These are phyloP conservation scores for Zosterops borbonicus DNA, from an alignment of 2,113 vertebrate genomes.

Conservation along the genomic window DNA sequence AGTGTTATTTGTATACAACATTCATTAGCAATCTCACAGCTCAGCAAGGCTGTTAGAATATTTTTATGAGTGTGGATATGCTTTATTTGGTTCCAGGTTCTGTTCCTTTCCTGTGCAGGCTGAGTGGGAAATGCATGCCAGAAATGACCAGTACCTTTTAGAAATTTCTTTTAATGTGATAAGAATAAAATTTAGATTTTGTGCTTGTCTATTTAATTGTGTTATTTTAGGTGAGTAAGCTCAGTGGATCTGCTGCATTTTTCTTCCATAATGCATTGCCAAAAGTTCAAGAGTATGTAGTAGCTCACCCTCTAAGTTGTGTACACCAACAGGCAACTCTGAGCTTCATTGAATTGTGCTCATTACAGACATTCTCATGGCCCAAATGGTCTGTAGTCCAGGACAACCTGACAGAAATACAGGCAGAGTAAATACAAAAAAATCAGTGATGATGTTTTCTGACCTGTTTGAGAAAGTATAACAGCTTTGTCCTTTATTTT, in stretches of 20 bases:
- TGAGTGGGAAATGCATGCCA: background rate
- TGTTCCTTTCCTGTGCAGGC: background rate
- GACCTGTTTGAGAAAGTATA: background rate
- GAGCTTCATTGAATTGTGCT: background rate
- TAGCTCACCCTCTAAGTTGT: background rate
- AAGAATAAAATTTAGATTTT: background rate
- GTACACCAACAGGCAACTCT: background rate
- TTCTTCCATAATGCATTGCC: background rate
- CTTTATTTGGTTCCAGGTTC: conserved; percentile 17
- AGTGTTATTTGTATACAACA: background rate
- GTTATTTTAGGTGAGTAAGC: background rate
- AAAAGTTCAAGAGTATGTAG: background rate
- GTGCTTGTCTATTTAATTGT: background rate
- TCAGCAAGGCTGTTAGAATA: background rate
- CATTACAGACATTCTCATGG: background rate
- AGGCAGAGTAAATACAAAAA: background rate
- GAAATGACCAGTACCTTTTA: background rate
- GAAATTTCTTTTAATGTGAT: background rate
- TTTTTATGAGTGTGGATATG: background rate
- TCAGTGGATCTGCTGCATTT: background rate
- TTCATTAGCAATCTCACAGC: background rate
- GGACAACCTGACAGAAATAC: background rate
- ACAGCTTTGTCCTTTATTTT: background rate
- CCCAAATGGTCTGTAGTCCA: background rate
- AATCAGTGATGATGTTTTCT: background rate